These are phyloP conservation scores for Orchestes rusci DNA, from an alignment of 2,888 invertebrate species.

Conservation along the genomic window DNA sequence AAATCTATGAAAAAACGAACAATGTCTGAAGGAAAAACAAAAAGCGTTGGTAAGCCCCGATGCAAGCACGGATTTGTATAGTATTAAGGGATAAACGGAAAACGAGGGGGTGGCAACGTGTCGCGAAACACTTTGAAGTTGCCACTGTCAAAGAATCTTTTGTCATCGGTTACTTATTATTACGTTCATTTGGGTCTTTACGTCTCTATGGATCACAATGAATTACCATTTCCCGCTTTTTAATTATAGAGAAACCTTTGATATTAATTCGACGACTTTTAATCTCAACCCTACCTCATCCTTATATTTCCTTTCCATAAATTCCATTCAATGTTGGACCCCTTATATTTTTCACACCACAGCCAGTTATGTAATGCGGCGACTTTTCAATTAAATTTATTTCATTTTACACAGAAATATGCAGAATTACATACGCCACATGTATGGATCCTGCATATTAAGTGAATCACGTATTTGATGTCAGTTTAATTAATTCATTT, in stretches of 20 bases:
- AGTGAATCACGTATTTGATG: constrained; percentile 18
- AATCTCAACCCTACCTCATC: constrained; percentile 22
- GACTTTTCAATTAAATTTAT: constrained; percentile 23
- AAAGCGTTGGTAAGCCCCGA: constrained; percentile 40
- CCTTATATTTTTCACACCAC: constrained; percentile 20
- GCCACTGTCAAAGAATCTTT: constrained; percentile 43
- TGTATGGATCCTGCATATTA: constrained; percentile 22
- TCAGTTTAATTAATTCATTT: too few relatives aligned
- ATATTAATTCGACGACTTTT: constrained; percentile 34
- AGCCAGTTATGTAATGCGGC: constrained; percentile 18
- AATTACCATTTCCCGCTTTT: constrained; percentile 44
- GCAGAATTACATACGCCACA: constrained; percentile 18
- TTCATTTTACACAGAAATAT: constrained; percentile 19
- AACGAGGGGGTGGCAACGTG: constrained; percentile 38
- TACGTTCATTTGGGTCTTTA: constrained; percentile 43
- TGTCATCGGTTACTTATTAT: constrained; percentile 46
- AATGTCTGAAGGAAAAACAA: constrained; percentile 34
- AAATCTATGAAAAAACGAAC: constrained; percentile 39
- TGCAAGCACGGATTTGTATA: constrained; percentile 42
- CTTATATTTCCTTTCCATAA: constrained; percentile 18
- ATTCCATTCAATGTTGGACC: constrained; percentile 17
- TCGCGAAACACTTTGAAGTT: constrained; percentile 43
- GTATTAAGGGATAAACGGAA: constrained; percentile 43
- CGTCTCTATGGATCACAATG: constrained; percentile 41
- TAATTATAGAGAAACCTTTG: constrained; percentile 44